Base-by-base conservation (phyloP, 2,888 invertebrate species). In the Eristalis pertinax region DNA sequence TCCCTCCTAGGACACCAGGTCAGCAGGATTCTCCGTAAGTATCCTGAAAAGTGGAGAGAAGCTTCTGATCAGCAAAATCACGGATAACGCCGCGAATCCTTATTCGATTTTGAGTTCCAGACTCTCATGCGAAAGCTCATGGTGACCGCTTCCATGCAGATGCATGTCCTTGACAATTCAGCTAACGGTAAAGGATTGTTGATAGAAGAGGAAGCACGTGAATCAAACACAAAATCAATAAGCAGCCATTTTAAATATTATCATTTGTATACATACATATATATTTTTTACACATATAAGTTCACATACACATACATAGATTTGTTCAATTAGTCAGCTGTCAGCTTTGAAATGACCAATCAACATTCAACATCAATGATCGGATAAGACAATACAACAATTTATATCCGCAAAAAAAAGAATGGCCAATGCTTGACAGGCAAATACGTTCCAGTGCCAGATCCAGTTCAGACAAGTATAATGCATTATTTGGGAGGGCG, bases 291-390 rank as follows among this genome's bases (percentile, higher is more conserved):
- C 80, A 80, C 50, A 68, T 80, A 81, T 68, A 85, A 63, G 43
- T 75, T 73, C 81, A 81, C 81, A 85, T 73, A 85, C 77, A 84
- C 70, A 84, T 84, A 84, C 70, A 84, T 24, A 68, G 56, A 75
- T 78, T 70, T 69, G 35, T 32, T n/a, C n/a, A 35, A 38, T 58
- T 22, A 65, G 26, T 64, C 75, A 76, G 76, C 67, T 62, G 38
- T 72, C 1, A 80, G 41, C 72, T 72, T 76, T 63, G 80, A 38
- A 70, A 73, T 43, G 58, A 72, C 32, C 62, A 73, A 76, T 60
- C 11, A 64, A 72, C 74, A 79, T 50, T 75, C 62, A 84, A 76
- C 75, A 80, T 80, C 50, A 60, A 74, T 74, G 58, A 74, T 63
- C 29, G 56, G 24, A 35, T 64, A 22, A 43, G 41, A 15, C 41